phyloP scores from a whole-genome alignment of 2,888 invertebrate species.

The Hyposoter didymator region DNA sequence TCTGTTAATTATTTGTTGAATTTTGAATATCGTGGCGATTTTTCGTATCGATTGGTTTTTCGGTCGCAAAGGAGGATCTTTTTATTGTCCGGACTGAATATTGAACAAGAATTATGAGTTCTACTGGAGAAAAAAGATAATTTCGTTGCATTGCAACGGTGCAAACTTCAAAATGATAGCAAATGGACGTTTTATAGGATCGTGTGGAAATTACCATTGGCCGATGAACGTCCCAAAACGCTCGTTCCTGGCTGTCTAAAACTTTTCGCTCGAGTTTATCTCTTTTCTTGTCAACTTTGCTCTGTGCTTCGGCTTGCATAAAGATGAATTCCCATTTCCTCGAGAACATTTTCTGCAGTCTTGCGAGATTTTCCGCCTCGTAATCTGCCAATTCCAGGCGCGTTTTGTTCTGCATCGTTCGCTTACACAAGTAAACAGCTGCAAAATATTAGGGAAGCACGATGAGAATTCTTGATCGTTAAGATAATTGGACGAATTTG shows the following conservation, averaged over 20 bases:
- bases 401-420: slow-evolving; percentile 99
- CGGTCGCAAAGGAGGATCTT: too few relatives aligned
- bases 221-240: slow-evolving; percentile 99
- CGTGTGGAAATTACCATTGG: slow-evolving; percentile 90
- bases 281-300: slow-evolving; percentile 98
- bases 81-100: too few relatives aligned
- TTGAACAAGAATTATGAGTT: too few relatives aligned
- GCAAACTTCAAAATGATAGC: too few relatives aligned
- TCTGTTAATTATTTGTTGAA: too few relatives aligned
- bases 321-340: slow-evolving; percentile 99
- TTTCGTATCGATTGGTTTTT: too few relatives aligned
- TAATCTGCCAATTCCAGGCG: slow-evolving; percentile 98
- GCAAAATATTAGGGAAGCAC: slow-evolving; percentile 62
- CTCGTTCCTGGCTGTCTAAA: slow-evolving; percentile 98
- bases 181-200: background rate
- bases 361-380: slow-evolving; percentile 98
- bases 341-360: slow-evolving; percentile 99
- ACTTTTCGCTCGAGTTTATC: slow-evolving; percentile 99
- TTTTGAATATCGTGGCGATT: too few relatives aligned
- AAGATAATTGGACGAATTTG: slow-evolving; percentile 11
- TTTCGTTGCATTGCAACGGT: too few relatives aligned
- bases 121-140: too few relatives aligned
- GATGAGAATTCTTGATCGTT: background rate
- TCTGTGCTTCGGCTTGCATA: slow-evolving; percentile 98
- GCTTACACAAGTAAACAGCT: slow-evolving; percentile 99